Base-by-base conservation (phyloP, 2,797 vertebrate species). In the Spinibarbus caldwelli region DNA sequence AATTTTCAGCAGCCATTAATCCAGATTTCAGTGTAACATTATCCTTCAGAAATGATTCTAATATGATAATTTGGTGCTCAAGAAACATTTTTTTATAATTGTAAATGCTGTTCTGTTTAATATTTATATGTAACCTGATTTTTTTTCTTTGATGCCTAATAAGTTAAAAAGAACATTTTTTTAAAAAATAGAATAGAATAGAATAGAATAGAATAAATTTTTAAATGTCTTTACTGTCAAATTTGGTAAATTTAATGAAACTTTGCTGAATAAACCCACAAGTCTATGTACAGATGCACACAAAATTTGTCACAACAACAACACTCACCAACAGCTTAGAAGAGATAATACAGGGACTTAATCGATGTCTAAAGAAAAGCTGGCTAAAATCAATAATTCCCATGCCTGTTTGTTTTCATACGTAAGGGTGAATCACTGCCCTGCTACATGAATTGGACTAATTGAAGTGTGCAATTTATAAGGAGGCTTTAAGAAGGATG, bases 361-460 rank as follows among this genome's bases (percentile, higher is more conserved):
- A 95, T 95, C 91, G 93, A 94, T 94, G 92, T 91, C 88, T 38
- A 54, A 89, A 93, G 92, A 92, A 94, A 93, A 91, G 92, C 90
- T 90, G 89, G 88, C 90, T 88, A 91, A 85, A 93, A 94, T 95
- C 94, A 92, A 95, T 95, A 94, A 88, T 66, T 87, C 90, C 88
- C 77, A 88, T 76, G 90, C 86, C 90, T 93, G 91, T 92, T 92
- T 92, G 90, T 89, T 92, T 88, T 88, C 87, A 87, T 86, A 87
- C 89, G 94, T 90, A 93, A 91, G 92, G 92, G 91, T 92, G 93
- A 94, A 92, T 92, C 88, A 86, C 29, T 90, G 89, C 87, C 91
- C 91, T 85, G 90, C 90, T 92, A 89, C 91, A 92, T 92, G 92
- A 94, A 95, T 93, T 93, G 93, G 92, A 93, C 92, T 94, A 94